Conservation (phyloP, 1,140 invertebrate genomes). For the Sesamia nonagrioides region DNA sequence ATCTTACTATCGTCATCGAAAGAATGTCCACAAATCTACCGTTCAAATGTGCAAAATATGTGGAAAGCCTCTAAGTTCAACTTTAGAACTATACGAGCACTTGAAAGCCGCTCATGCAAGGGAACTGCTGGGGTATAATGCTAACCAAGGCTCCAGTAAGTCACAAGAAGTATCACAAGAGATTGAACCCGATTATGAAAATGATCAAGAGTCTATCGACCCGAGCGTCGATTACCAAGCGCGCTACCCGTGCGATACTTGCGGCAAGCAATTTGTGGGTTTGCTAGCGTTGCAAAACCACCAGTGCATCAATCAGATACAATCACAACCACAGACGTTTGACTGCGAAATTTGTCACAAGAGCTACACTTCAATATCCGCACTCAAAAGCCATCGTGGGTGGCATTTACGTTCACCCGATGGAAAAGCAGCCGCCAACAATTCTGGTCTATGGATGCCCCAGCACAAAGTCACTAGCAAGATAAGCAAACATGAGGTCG, state of each 20-base stretch:
- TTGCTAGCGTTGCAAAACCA: constrained; percentile 84
- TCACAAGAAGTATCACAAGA: constrained; percentile 72
- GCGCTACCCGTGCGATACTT: constrained; percentile 82
- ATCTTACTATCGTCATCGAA: constrained; percentile 86
- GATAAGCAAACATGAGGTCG: constrained; percentile 85
- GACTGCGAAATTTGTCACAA: constrained; percentile 89
- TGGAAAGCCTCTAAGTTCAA: constrained; percentile 83
- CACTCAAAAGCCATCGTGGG: constrained; percentile 89
- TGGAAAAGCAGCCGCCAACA: constrained; percentile 86
- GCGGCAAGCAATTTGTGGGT: constrained; percentile 84
- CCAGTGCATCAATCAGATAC: constrained; percentile 76
- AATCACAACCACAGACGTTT: constrained; percentile 78
- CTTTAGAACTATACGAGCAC: constrained; percentile 84
- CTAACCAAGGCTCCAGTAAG: constrained; percentile 78
- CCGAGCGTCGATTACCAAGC: constrained; percentile 81
- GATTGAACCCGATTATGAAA: constrained; percentile 76
- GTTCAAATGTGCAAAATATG: constrained; percentile 86
- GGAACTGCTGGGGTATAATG: constrained; percentile 84
- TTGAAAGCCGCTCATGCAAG: constrained; percentile 82
- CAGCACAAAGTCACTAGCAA: constrained; percentile 86
- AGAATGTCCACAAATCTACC: constrained; percentile 83
- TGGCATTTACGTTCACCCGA: constrained; percentile 89
- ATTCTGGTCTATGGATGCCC: constrained; percentile 86
- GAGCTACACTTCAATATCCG: constrained; percentile 87
- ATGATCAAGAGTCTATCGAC: constrained; percentile 69